Base-by-base conservation (phyloP, 2,888 invertebrate genomes). In the Sinohyriopsis cumingii region DNA sequence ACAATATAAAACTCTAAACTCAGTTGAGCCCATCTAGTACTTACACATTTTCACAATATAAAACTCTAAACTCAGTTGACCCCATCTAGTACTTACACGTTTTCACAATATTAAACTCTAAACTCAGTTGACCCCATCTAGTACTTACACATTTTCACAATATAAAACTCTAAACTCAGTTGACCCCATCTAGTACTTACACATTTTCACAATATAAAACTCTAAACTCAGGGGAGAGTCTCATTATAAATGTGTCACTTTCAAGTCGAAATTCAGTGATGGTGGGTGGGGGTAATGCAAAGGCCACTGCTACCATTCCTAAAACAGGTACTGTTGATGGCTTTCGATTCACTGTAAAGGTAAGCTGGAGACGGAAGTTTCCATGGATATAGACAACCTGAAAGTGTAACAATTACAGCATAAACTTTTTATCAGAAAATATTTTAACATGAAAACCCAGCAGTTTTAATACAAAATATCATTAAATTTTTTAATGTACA, bases 21-120 rank as follows among this genome's bases (percentile, higher is more conserved):
- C 97, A 86, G 98, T n/a, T n/a, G n/a, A n/a, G n/a, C n/a, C n/a
- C n/a, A n/a, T n/a, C n/a, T n/a, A n/a, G n/a, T n/a, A n/a, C n/a
- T n/a, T n/a, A n/a, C n/a, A n/a, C n/a, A n/a, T n/a, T 97, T 90
- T 98, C 98, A 90, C 98, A 98, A 91, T 98, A 98, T 77, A 97
- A 96, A 92, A 98, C 95, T 92, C 95, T 94, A 91, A 98, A 96
- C 91, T 98, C 97, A 86, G 98, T n/a, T n/a, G n/a, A n/a, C n/a
- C n/a, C n/a, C n/a, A n/a, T n/a, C n/a, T n/a, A n/a, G n/a, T n/a
- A n/a, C n/a, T n/a, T n/a, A n/a, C n/a, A n/a, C n/a, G n/a, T 98
- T 97, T 90, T 98, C 98, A 90, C 98, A 98, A 91, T 98, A 98
- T 77, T 96, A 96, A 92, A 98, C 95, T 92, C 95, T 94, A 91